phyloP scores from a whole-genome alignment of 2,888 invertebrate genomes.

The Thysanoteuthis rhombus region DNA sequence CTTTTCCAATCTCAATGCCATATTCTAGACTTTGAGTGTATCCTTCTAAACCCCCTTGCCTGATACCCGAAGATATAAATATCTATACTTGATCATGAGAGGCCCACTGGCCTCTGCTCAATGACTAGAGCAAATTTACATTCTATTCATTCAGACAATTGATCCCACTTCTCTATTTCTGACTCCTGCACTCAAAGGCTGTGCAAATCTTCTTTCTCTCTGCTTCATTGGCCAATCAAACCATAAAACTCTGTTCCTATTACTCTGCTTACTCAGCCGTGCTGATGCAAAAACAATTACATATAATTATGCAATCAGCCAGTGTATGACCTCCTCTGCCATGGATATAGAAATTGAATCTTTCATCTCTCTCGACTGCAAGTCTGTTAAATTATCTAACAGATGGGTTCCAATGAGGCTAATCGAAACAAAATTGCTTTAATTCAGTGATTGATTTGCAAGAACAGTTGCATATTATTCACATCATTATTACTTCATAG shows the following conservation, averaged over 20 bases:
- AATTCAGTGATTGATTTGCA: too few relatives aligned
- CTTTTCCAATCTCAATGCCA: too few relatives aligned
- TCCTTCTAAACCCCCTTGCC: too few relatives aligned
- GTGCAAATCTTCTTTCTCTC: background rate
- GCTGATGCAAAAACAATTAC: background rate
- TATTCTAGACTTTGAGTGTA: too few relatives aligned
- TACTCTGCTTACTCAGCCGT: background rate
- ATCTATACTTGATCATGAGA: background rate
- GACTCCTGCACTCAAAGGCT: background rate
- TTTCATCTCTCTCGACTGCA: too few relatives aligned
- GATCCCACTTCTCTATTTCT: background rate
- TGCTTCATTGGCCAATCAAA: background rate
- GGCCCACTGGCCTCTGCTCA: background rate
- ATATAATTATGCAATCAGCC: background rate
- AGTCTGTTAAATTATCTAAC: too few relatives aligned
- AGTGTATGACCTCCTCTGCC: background rate
- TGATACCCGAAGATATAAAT: too few relatives aligned
- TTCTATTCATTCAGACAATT: background rate
- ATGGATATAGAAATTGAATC: too few relatives aligned
- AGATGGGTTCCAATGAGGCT: too few relatives aligned
- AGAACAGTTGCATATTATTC: too few relatives aligned
- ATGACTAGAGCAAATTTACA: background rate
- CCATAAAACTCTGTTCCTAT: background rate
- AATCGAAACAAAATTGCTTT: too few relatives aligned
- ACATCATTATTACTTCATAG: too few relatives aligned